Evolutionary conservation across 2,113 vertebrate species (phyloP).

Genomic region (Oncorhynchus masou): DNA sequence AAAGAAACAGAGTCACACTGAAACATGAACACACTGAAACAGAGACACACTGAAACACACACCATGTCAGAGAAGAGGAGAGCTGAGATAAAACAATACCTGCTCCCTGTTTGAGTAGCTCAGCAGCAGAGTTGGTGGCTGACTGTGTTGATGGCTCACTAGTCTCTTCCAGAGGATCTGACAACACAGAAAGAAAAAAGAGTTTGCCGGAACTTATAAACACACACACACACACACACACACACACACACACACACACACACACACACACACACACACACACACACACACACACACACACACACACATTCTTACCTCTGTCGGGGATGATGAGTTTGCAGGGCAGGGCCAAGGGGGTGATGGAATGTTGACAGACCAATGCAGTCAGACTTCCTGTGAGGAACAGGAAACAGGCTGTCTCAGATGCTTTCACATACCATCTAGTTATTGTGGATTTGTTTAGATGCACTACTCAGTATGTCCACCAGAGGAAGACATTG

Average conservation of each 20-base stretch:
- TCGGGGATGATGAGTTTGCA: constrained; percentile 93
- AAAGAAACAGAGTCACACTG: not conserved
- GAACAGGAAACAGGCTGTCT: constrained; percentile 24
- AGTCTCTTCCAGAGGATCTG: constrained; percentile 87
- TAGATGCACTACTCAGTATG: constrained; percentile 2
- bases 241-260: constrained; percentile 1
- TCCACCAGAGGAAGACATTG: constrained; percentile 52
- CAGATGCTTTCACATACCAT: not conserved
- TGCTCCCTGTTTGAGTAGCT: constrained; percentile 94
- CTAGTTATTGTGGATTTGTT: not conserved
- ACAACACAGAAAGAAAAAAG: not conserved
- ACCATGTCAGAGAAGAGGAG: no score
- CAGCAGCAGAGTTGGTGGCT: constrained; percentile 86
- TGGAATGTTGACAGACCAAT: constrained; percentile 94
- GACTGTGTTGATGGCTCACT: constrained; percentile 76
- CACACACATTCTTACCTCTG: constrained; percentile 74
- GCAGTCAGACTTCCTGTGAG: constrained; percentile 89
- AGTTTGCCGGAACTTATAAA: not conserved
- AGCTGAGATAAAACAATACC: constrained; percentile 64
- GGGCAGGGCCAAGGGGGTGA: constrained; percentile 90
- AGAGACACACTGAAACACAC: not conserved
- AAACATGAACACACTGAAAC: not conserved
- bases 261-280: not conserved
- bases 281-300: not conserved
- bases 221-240: not conserved